Base-by-base conservation (phyloP, 2,113 vertebrate genomes). In the Stegastes partitus region DNA sequence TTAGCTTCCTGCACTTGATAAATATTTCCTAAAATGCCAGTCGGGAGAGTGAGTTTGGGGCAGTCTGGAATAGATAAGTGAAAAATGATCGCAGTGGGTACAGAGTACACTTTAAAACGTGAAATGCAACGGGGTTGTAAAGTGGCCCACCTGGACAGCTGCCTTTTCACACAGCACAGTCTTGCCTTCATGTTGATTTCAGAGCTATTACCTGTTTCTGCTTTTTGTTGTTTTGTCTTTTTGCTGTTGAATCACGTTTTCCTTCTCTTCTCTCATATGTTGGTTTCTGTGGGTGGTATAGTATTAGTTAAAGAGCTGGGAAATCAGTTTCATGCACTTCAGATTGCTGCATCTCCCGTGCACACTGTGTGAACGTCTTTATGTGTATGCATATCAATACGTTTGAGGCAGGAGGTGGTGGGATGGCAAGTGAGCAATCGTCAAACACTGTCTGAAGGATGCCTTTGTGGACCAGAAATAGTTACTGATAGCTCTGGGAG, bases 21-120 rank as follows among this genome's bases (percentile, higher is more conserved):
- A 42, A 42, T 42, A 42, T 42, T 42, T 42, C 39, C 39, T 42
- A 15, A 42, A 42, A 12, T 42, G 39, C 39, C 8, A 56, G 34
- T 34, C 19, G 25, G 51, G 53, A 54, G 9, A 28, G 55, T 1
- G 61, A 54, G 59, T 66, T 47, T 56, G 53, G 2, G 51, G 78
- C 83, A 69, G 80, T 62, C 57, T 37, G 80, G 44, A 70, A n/a
- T 3, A 3, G n/a, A 62, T 23, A 15, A 65, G 54, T 51, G 22
- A 5, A 22, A 62, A 4, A 15, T 15, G 39, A 15, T 34, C 31
- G 10, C 31, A 9, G 8, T 34, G 31, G n/a, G n/a, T n/a, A n/a
- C n/a, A n/a, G n/a, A n/a, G n/a, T n/a, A n/a, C n/a, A n/a, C n/a
- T n/a, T 42, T 15, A 42, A 42, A 42, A 42, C 4, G 39, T 42